Base-by-base conservation (phyloP, 1,140 invertebrate species). In the Brachionus calyciflorus region DNA sequence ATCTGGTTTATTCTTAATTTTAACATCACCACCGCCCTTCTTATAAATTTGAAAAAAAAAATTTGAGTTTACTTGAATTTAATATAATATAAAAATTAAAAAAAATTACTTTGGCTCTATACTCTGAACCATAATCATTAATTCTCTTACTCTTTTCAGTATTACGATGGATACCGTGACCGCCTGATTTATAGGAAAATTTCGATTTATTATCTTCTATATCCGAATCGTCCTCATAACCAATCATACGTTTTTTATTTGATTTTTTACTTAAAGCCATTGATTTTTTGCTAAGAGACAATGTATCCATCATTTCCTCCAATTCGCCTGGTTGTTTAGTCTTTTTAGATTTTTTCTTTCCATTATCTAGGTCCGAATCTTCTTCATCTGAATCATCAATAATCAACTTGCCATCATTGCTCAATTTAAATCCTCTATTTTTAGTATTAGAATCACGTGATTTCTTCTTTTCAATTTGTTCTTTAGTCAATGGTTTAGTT, bases 11-110 rank as follows among this genome's bases (percentile, higher is more conserved):
- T 91, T 92, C 79, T 91, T 91, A 81, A 89, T 90, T 84, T 94
- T 95, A 48, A 94, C 85, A 83, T 96, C 93, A 12, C 93, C 93
- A 73, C 87, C 87, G 17, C 90, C 91, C 85, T 93, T 94, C 83
- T 85, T 79, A 44, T 79, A 26, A 19, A 26, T n/a, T n/a, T n/a
- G n/a, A n/a, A n/a, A 9, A 37, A 37, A 37, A 37, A 37, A 3
- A 37, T 5, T 37, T 9, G 9, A 37, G 3, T 37, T 37, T 37
- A 37, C 33, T 37, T 37, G 33, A 3, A 26, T 17, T 79, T 78
- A 19, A 37, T 40, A 7, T 37, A 60, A 60, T 19, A 40, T 9
- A 21, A 30, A 30, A 0, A 26, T n/a, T n/a, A 26, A 57, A 33
- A 53, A 21, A 53, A 53, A 12, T 78, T 77, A 83, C 83, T 81